Conservation (phyloP, 2,113 vertebrate genomes). For the Scomber japonicus region DNA sequence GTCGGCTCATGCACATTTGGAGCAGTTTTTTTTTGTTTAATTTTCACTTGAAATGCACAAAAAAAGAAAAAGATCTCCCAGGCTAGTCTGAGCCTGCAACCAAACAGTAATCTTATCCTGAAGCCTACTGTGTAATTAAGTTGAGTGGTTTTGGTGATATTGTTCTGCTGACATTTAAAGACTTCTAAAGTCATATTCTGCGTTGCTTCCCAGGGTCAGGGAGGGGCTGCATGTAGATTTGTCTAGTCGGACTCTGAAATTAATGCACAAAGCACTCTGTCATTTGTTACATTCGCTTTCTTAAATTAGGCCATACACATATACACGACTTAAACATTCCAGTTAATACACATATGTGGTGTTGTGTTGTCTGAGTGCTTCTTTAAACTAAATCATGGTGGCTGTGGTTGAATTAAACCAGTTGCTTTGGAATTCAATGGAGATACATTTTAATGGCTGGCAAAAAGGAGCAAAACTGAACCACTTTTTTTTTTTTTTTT, state of each 20-base stretch:
- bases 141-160: constrained; percentile 54
- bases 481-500: too few species aligned
- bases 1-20: too few species aligned
- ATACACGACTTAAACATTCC: too few species aligned
- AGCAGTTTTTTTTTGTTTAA: constrained; percentile 18
- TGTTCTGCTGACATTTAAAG: constrained; percentile 49
- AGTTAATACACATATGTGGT: too few species aligned
- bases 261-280: constrained; percentile 4
- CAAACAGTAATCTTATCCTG: constrained; percentile 38
- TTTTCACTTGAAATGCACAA: neutral
- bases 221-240: constrained; percentile 33
- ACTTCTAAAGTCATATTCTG: constrained; percentile 30
- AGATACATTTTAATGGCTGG: too few species aligned
- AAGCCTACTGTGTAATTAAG: constrained; percentile 63
- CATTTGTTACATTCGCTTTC: constrained; percentile 4
- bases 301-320: constrained; percentile 1
- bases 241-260: constrained; percentile 40
- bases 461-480: too few species aligned
- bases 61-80: neutral
- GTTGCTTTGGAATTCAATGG: too few species aligned
- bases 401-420: neutral
- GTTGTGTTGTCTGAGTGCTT: neutral
- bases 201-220: constrained; percentile 34
- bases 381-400: neutral
- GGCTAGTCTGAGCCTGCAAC: constrained; percentile 34